A percentile compares a stretch with the other conserved stretches of the same genome.
phyloP scores from a whole-genome alignment of 2,888 invertebrate genomes.

The Metopia argyrocephala region DNA sequence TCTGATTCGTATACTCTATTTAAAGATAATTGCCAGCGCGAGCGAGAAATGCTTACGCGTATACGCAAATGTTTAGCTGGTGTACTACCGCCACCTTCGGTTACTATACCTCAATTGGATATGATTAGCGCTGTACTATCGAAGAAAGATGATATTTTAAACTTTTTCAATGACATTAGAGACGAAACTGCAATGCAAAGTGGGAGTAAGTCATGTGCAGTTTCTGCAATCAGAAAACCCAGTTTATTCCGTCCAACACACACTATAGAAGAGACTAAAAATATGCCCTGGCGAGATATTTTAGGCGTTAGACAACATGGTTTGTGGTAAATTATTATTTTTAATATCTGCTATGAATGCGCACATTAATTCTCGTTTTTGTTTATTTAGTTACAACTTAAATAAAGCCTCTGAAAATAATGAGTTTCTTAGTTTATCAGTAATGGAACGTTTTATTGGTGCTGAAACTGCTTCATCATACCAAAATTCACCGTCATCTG shows the following conservation, averaged over 20 bases:
- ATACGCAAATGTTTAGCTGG: conserved; percentile 83
- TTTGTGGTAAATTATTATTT: conserved; percentile 81
- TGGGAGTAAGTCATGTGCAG: too few relatives aligned
- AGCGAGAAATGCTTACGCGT: conserved; percentile 73
- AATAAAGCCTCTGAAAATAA: conserved; percentile 85
- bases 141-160: conserved; percentile 80
- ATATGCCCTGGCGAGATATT: conserved; percentile 82
- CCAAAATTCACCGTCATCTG: conserved; percentile 80
- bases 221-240: not conserved
- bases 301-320: conserved; percentile 84
- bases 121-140: conserved; percentile 83
- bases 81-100: conserved; percentile 86
- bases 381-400: conserved; percentile 82
- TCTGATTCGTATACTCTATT: conserved; percentile 64
- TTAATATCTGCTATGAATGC: not conserved
- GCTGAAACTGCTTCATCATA: conserved; percentile 85
- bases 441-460: conserved; percentile 86
- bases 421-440: conserved; percentile 83
- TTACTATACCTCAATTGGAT: conserved; percentile 84
- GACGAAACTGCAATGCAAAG: conserved; percentile 10
- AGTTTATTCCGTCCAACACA: conserved; percentile 74
- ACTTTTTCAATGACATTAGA: conserved; percentile 67
- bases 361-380: too few relatives aligned
- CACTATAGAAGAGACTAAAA: conserved; percentile 71
- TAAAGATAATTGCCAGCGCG: conserved; percentile 72